These are phyloP conservation scores for Proctacanthus coquilletti DNA, from an alignment of 1,140 invertebrate genomes.

Conservation along the genomic window DNA sequence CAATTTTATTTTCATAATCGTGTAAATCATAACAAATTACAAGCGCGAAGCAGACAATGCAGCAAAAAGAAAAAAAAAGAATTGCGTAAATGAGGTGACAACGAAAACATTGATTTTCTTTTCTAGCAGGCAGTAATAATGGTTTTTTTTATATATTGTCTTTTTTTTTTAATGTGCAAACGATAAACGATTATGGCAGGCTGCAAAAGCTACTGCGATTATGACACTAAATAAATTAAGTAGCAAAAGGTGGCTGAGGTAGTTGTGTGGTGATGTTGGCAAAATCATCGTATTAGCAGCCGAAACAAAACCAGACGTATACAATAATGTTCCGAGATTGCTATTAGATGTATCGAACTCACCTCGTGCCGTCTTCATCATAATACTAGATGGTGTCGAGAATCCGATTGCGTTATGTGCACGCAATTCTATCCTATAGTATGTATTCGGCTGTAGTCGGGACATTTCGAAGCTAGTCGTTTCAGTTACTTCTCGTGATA, in stretches of 20 bases:
- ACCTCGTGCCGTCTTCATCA: slow-evolving; percentile 73
- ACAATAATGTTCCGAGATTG: slow-evolving; percentile 30
- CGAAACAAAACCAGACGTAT: slow-evolving; percentile 28
- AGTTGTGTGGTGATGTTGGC: slow-evolving; percentile 21
- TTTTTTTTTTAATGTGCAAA: too few species aligned
- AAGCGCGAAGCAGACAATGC: too few species aligned
- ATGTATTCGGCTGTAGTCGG: slow-evolving; percentile 52
- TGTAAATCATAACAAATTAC: too few species aligned
- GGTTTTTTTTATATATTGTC: too few species aligned
- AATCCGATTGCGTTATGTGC: slow-evolving; percentile 74
- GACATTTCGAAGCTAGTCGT: slow-evolving; percentile 49
- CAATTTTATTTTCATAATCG: too few species aligned
- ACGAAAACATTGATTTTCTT: too few species aligned
- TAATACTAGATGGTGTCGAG: slow-evolving; percentile 53
- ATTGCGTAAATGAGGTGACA: too few species aligned
- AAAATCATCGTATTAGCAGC: slow-evolving; percentile 26
- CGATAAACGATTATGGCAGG: not conserved
- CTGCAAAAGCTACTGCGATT: slow-evolving; percentile 8
- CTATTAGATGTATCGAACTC: slow-evolving; percentile 34
- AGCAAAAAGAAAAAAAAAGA: too few species aligned
- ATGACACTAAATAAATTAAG: slow-evolving; percentile 19
- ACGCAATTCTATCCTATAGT: slow-evolving; percentile 64
- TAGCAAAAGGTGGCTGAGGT: slow-evolving; percentile 11
- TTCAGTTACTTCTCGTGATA: slow-evolving; percentile 35
- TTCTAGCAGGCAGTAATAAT: too few species aligned